Conservation (phyloP, 1,140 invertebrate genomes). For the Drosophila cardini region DNA sequence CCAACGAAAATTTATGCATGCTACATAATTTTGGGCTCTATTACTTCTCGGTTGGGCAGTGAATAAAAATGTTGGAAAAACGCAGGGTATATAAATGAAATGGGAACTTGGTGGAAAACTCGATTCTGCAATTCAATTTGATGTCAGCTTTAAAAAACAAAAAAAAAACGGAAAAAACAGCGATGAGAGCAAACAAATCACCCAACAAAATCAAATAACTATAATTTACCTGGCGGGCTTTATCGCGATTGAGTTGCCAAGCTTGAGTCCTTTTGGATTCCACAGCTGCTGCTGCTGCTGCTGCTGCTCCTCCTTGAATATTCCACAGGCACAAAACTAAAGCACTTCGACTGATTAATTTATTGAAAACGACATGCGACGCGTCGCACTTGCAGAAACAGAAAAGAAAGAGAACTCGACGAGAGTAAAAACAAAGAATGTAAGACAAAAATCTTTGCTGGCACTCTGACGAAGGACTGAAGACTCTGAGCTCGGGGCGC, state of each 20-base stretch:
- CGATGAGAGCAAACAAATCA: slow-evolving; percentile 71
- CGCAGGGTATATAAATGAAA: slow-evolving; percentile 10
- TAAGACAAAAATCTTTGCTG: slow-evolving; percentile 56
- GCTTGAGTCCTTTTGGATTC: background rate
- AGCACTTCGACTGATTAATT: slow-evolving; percentile 79
- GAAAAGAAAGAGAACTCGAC: slow-evolving; percentile 26
- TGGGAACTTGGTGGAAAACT: slow-evolving; percentile 30
- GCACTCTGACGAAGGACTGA: slow-evolving; percentile 24
- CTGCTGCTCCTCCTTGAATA: slow-evolving; percentile 16
- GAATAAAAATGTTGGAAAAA: slow-evolving; percentile 6
- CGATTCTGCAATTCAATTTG: slow-evolving; percentile 77
- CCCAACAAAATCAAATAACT: slow-evolving; percentile 81
- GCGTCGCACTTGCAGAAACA: slow-evolving; percentile 26
- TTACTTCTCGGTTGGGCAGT: slow-evolving; percentile 62
- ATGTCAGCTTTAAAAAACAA: slow-evolving; percentile 72
- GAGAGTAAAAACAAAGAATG: slow-evolving; percentile 66
- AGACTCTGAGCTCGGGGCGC: too few species aligned
- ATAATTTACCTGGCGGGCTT: slow-evolving; percentile 78
- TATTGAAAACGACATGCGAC: slow-evolving; percentile 73
- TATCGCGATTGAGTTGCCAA: slow-evolving; percentile 77
- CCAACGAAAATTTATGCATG: slow-evolving; percentile 76
- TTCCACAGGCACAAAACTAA: slow-evolving; percentile 34
- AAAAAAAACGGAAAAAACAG: slow-evolving; percentile 64
- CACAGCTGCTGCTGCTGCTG: slow-evolving; percentile 23
- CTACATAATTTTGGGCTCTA: slow-evolving; percentile 77